These are phyloP conservation scores for Trachurus trachurus DNA, from an alignment of 2,797 vertebrate species.

Conservation along the genomic window DNA sequence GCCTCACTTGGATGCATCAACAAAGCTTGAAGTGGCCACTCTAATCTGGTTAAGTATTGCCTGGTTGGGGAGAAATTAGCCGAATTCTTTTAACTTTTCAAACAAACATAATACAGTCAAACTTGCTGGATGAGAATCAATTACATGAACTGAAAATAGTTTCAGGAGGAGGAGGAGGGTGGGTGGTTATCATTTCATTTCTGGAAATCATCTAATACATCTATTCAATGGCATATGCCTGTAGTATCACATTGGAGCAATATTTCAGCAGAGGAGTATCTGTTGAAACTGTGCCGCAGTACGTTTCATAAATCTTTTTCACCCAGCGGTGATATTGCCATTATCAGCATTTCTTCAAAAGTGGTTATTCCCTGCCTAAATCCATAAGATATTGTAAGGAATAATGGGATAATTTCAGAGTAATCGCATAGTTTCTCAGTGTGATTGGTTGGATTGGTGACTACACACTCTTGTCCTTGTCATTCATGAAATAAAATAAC, in stretches of 20 bases:
- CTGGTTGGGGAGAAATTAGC: slow-evolving; percentile 84
- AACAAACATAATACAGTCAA: slow-evolving; percentile 86
- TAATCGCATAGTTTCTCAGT: slow-evolving; percentile 49
- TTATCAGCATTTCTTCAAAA: slow-evolving; percentile 65
- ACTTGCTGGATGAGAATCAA: slow-evolving; percentile 84
- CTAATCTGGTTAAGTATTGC: slow-evolving; percentile 85
- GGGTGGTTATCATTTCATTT: slow-evolving; percentile 62
- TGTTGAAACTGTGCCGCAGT: slow-evolving; percentile 64
- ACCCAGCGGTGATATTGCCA: slow-evolving; percentile 47
- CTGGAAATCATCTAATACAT: slow-evolving; percentile 70
- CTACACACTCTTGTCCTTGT: slow-evolving; percentile 28
- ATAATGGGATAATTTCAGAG: slow-evolving; percentile 55
- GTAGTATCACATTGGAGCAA: slow-evolving; percentile 69
- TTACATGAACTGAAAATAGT: slow-evolving; percentile 80
- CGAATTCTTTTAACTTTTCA: slow-evolving; percentile 87
- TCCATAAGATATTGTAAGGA: slow-evolving; percentile 52
- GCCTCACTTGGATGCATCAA: slow-evolving; percentile 84
- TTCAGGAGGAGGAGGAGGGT: slow-evolving; percentile 28
- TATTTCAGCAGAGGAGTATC: slow-evolving; percentile 71
- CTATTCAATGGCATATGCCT: slow-evolving; percentile 75
- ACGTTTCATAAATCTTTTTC: slow-evolving; percentile 61
- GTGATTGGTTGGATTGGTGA: slow-evolving; percentile 34
- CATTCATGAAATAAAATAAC: slow-evolving; percentile 30
- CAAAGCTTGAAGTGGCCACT: slow-evolving; percentile 87
- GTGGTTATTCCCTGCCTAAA: slow-evolving; percentile 55